Evolutionary conservation across 2,888 invertebrate genomes (phyloP).

Genomic region (Polietes domitor): DNA sequence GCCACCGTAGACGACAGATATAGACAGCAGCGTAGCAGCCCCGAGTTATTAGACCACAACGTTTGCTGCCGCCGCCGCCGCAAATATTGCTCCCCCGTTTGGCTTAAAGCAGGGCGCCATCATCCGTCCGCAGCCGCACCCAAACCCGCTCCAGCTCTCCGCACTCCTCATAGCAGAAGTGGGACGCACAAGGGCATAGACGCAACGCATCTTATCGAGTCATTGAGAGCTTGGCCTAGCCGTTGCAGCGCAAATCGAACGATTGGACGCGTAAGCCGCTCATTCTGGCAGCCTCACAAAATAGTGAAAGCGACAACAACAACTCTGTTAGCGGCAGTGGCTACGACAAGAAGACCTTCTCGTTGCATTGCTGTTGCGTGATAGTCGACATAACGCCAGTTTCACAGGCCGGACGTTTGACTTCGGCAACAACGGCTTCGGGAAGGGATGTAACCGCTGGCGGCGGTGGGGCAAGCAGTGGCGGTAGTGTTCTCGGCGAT

Average conservation of each 20-base stretch:
- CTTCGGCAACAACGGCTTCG: conserved; percentile 81
- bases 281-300: conserved; percentile 81
- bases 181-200: conserved; percentile 18
- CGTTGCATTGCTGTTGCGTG: conserved; percentile 82
- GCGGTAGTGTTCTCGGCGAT: conserved; percentile 77
- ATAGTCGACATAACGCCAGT: conserved; percentile 82
- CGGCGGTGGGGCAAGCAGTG: conserved; percentile 73
- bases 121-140: background rate
- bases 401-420: conserved; percentile 80
- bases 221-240: conserved; percentile 45
- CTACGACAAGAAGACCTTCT: conserved; percentile 81
- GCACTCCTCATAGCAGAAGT: background rate
- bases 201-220: conserved; percentile 51
- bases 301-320: conserved; percentile 79
- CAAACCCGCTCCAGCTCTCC: background rate
- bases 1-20: conserved; percentile 46
- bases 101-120: background rate
- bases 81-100: background rate
- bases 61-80: background rate
- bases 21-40: background rate
- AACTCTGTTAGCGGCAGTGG: conserved; percentile 77
- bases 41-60: background rate
- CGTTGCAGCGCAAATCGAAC: background rate
- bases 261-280: conserved; percentile 73
- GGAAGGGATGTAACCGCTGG: conserved; percentile 80